phyloP scores from a whole-genome alignment of 2,113 vertebrate species.

The Clinocottus analis region DNA sequence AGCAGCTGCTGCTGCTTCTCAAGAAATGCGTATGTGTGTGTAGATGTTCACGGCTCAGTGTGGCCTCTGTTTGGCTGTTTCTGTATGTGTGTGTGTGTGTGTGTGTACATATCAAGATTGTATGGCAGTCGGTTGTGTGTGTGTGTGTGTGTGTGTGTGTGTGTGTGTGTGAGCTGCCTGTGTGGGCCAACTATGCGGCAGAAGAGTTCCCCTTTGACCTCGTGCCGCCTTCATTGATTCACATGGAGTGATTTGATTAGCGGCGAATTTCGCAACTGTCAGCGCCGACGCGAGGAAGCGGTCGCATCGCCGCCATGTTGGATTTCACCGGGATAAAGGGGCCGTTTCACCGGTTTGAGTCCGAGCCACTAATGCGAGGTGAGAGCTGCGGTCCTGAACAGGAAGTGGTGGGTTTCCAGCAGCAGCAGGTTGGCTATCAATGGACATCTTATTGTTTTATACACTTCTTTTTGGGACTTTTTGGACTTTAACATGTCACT shows the following conservation, averaged over 20 bases:
- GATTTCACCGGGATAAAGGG: conserved; percentile 6
- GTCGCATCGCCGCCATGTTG: neutral
- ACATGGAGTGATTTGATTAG: conserved; percentile 66
- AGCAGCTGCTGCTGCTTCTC: conserved; percentile 66
- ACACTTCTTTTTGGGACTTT: neutral
- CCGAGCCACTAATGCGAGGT: neutral
- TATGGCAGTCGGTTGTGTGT: conserved; percentile 15
- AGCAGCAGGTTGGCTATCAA: neutral
- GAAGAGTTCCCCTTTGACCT: conserved; percentile 63
- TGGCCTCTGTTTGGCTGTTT: conserved; percentile 23
- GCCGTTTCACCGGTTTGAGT: neutral
- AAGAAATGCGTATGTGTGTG: conserved; percentile 26
- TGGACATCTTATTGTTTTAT: neutral
- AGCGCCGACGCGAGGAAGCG: conserved; percentile 17
- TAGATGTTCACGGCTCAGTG: conserved; percentile 43
- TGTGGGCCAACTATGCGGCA: conserved; percentile 54
- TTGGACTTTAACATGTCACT: neutral
- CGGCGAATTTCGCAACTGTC: conserved; percentile 55
- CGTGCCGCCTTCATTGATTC: conserved; percentile 44
- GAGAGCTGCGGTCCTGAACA: neutral
- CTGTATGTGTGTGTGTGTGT: conserved; percentile 6
- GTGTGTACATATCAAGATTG: conserved; percentile 6
- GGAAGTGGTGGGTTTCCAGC: neutral
- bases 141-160: conserved; percentile 23
- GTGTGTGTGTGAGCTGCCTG: conserved; percentile 28